phyloP scores from a whole-genome alignment of 2,113 vertebrate species.

The Calyptomena viridis region DNA sequence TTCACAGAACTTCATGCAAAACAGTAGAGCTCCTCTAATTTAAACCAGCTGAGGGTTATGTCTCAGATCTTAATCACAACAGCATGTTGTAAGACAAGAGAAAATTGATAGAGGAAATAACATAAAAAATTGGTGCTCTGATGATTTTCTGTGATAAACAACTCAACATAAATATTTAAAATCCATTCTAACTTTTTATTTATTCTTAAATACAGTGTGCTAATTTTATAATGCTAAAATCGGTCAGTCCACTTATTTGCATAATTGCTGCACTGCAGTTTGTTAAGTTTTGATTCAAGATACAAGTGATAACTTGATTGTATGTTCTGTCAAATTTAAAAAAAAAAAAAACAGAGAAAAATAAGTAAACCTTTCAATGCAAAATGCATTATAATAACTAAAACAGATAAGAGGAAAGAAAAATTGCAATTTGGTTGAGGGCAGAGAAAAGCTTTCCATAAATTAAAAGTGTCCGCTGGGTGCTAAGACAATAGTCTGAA shows the following conservation, averaged over 20 bases:
- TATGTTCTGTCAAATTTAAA: not conserved
- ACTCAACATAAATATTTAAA: slow-evolving; percentile 60
- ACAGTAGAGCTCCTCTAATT: not conserved
- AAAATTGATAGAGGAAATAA: slow-evolving; percentile 22
- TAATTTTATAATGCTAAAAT: slow-evolving; percentile 40
- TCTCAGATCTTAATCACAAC: not conserved
- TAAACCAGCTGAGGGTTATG: not conserved
- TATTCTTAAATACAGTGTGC: slow-evolving; percentile 27
- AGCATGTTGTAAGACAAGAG: not conserved
- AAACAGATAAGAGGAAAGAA: slow-evolving; percentile 2
- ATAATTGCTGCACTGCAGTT: slow-evolving; percentile 34
- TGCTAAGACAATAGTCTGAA: not conserved
- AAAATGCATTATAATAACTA: slow-evolving; percentile 24
- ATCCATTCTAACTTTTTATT: slow-evolving; percentile 48
- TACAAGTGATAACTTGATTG: slow-evolving; percentile 14
- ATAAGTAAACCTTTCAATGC: not conserved
- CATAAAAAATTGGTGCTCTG: not conserved
- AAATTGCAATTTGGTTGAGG: not conserved
- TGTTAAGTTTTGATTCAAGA: slow-evolving; percentile 39
- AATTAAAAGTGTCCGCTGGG: not conserved
- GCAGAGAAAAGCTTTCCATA: not conserved
- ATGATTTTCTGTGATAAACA: slow-evolving; percentile 43
- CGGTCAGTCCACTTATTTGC: not conserved
- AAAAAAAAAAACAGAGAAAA: not conserved
- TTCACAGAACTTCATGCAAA: not conserved